Evolutionary conservation across 1,140 invertebrate species (phyloP).

Genomic region (Euwallacea similis): DNA sequence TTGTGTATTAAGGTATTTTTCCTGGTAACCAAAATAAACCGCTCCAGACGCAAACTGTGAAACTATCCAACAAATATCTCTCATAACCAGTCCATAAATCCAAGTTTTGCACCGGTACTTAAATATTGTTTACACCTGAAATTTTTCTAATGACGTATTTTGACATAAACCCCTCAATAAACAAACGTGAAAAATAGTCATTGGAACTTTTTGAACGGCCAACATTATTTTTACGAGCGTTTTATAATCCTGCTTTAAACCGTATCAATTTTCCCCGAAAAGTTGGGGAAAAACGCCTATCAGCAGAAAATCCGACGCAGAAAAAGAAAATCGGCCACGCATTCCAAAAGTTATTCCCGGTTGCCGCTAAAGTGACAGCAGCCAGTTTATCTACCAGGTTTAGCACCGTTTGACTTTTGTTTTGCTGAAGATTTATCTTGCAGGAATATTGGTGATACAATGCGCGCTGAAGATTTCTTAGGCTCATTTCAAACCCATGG

Average conservation of each 20-base stretch:
- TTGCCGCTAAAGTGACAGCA: conserved; percentile 21
- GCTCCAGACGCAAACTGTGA: neutral
- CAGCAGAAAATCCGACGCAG: no score
- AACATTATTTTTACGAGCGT: no score
- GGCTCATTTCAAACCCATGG: conserved; percentile 20
- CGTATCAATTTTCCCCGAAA: no score
- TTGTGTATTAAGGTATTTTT: neutral
- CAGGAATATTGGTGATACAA: conserved; percentile 16
- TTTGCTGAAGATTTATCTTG: conserved; percentile 29
- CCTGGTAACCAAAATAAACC: conserved; percentile 1
- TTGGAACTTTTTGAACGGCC: no score
- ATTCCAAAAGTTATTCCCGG: conserved; percentile 14
- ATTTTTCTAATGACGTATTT: neutral
- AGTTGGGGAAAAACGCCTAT: no score
- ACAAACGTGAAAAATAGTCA: neutral
- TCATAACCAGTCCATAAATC: neutral
- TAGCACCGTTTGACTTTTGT: conserved; percentile 35
- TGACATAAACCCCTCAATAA: neutral
- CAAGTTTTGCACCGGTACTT: neutral
- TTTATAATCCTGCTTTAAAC: no score
- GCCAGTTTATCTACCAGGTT: conserved; percentile 36
- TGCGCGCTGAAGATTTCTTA: conserved; percentile 12
- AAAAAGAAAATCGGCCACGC: neutral
- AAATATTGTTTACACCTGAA: conserved; percentile 1
- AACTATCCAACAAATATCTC: neutral